A percentile compares a stretch with the other conserved stretches of the same genome.
These are phyloP conservation scores for Perca fluviatilis DNA, from an alignment of 2,113 vertebrate species.

Conservation along the genomic window DNA sequence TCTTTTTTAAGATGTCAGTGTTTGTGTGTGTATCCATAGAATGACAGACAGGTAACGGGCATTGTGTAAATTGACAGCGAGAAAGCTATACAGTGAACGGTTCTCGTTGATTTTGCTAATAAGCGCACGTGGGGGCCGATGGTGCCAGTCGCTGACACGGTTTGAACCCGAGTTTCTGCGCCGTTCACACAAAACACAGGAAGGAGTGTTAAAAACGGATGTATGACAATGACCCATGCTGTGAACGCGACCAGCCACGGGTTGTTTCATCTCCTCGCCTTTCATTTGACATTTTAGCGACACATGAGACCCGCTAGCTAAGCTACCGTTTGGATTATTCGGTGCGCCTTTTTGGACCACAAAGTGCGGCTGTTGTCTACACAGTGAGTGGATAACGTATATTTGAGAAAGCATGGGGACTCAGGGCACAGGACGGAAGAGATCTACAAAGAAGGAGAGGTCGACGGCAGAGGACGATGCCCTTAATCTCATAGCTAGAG, in stretches of 20 bases:
- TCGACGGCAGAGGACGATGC: conserved; percentile 93
- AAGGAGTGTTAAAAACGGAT: conserved; percentile 74
- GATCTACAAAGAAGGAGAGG: conserved; percentile 90
- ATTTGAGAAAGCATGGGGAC: conserved; percentile 87
- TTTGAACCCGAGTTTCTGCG: not conserved
- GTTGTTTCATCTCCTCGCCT: not conserved
- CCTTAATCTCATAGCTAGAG: conserved; percentile 91
- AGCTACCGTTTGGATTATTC: conserved; percentile 31
- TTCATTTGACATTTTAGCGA: conserved; percentile 28
- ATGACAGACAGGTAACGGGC: not conserved
- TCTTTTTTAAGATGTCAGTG: not conserved
- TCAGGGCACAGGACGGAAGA: conserved; percentile 90
- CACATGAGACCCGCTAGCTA: not conserved
- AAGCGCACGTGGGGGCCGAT: conserved; percentile 48
- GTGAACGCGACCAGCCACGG: conserved; percentile 19
- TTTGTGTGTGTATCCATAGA: not conserved
- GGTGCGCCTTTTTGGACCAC: conserved; percentile 16
- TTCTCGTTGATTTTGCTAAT: not conserved
- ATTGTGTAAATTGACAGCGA: not conserved
- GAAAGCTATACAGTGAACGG: not conserved
- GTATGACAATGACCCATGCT: conserved; percentile 65
- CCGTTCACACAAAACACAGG: conserved; percentile 65
- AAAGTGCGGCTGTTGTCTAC: not conserved
- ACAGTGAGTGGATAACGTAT: not conserved
- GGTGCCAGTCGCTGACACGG: not conserved